These are phyloP conservation scores for Monopis laevigella DNA, from an alignment of 2,888 invertebrate species.

Conservation along the genomic window DNA sequence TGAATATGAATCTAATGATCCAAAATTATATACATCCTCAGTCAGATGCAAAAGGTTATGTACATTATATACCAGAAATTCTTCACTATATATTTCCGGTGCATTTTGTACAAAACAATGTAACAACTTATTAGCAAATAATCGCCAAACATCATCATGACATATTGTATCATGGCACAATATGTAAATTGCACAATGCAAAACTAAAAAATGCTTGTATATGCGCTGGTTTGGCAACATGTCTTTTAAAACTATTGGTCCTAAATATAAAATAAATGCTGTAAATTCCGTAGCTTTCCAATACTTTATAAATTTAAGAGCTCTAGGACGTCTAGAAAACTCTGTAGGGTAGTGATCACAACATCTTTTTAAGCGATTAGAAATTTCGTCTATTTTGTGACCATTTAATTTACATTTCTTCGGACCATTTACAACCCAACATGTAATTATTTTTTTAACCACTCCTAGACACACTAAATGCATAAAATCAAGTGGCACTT, in stretches of 20 bases:
- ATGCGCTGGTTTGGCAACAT: conserved; percentile 3
- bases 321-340: conserved; percentile 10
- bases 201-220: conserved; percentile 11
- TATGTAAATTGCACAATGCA: conserved; percentile 12
- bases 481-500: conserved; percentile 16
- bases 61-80: too few species aligned
- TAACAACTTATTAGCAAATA: conserved; percentile 10
- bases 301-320: conserved; percentile 13
- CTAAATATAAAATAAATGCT: conserved; percentile 12
- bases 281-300: conserved; percentile 16
- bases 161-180: conserved; percentile 11
- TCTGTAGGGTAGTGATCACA: conserved; percentile 9
- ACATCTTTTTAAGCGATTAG: conserved; percentile 10
- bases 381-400: conserved; percentile 12
- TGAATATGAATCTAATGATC: too few species aligned
- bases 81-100: too few species aligned
- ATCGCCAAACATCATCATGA: conserved; percentile 10
- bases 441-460: conserved; percentile 11
- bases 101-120: too few species aligned
- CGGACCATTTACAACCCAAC: conserved; percentile 13
- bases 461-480: conserved; percentile 13
- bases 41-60: too few species aligned
- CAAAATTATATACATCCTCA: too few species aligned
- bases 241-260: conserved; percentile 11
- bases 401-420: conserved; percentile 13